Conservation (phyloP, 2,113 vertebrate genomes). For the Vulpes vulpes region DNA sequence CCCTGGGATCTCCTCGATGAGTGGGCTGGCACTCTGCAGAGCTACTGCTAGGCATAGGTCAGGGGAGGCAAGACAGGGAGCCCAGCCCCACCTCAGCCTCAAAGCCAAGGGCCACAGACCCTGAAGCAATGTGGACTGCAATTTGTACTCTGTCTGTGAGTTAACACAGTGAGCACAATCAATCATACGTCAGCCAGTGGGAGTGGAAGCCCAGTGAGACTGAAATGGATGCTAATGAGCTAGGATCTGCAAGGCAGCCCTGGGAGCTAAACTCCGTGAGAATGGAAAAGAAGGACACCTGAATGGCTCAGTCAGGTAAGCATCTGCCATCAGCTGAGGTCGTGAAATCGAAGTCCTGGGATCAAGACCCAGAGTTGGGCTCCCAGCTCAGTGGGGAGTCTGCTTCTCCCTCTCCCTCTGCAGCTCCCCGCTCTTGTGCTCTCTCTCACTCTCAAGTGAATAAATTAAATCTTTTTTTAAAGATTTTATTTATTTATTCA, state of each 20-base stretch:
- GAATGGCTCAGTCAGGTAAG: neutral
- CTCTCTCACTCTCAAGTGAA: neutral
- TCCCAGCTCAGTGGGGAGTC: too few species aligned
- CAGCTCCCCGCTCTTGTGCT: neutral
- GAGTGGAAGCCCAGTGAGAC: neutral
- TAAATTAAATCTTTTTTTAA: neutral
- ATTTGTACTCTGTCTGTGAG: neutral
- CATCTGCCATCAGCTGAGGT: neutral
- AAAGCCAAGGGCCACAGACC: neutral
- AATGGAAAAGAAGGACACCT: neutral
- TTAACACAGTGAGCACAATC: neutral
- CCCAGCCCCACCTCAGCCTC: neutral
- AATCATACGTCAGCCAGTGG: neutral
- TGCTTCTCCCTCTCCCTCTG: too few species aligned
- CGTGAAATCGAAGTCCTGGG: neutral
- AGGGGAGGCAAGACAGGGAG: neutral
- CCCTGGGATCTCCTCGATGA: neutral
- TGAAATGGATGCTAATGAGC: neutral
- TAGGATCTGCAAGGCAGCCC: too few species aligned
- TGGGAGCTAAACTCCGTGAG: accelerated
- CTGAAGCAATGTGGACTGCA: neutral
- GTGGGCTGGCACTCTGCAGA: neutral
- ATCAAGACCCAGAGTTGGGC: too few species aligned
- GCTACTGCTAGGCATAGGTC: neutral
- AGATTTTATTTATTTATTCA: too few species aligned